Percentiles rank a stretch among this genome's conserved stretches.
Conservation (phyloP, 2,888 invertebrate genomes). For the Apamea anceps region DNA sequence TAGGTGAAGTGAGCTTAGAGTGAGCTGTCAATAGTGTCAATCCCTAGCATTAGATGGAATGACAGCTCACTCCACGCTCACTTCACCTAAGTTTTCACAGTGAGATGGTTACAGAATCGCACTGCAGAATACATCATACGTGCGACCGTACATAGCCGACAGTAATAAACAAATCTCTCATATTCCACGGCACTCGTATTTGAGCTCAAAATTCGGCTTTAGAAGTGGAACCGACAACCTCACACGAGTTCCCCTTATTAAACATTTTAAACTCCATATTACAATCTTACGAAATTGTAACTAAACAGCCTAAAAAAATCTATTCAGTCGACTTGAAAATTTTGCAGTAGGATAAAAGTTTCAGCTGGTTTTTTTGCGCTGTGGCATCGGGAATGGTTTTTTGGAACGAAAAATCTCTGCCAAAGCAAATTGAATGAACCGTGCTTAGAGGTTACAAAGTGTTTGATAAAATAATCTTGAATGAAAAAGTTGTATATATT, state of each 20-base stretch:
- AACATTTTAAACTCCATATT: conserved; percentile 72
- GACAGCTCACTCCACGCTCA: too few species aligned
- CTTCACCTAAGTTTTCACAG: too few species aligned
- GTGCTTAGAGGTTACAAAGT: conserved; percentile 39
- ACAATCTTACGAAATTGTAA: conserved; percentile 67
- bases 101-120: too few species aligned
- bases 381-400: conserved; percentile 43
- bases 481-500: neutral
- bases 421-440: conserved; percentile 43
- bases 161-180: conserved; percentile 28
- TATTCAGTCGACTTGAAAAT: neutral
- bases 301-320: conserved; percentile 61
- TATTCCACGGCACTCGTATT: conserved; percentile 22
- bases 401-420: conserved; percentile 25
- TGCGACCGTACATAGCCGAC: neutral
- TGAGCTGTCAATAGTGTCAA: too few species aligned
- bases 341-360: conserved; percentile 24
- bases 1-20: too few species aligned
- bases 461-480: conserved; percentile 42
- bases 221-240: conserved; percentile 42
- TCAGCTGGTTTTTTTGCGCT: conserved; percentile 37
- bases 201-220: conserved; percentile 38
- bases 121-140: neutral
- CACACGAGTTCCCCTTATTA: conserved; percentile 70
- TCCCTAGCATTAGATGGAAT: too few species aligned